These are phyloP conservation scores for Epinephelus coioides DNA, from an alignment of 2,797 vertebrate species.

Conservation along the genomic window DNA sequence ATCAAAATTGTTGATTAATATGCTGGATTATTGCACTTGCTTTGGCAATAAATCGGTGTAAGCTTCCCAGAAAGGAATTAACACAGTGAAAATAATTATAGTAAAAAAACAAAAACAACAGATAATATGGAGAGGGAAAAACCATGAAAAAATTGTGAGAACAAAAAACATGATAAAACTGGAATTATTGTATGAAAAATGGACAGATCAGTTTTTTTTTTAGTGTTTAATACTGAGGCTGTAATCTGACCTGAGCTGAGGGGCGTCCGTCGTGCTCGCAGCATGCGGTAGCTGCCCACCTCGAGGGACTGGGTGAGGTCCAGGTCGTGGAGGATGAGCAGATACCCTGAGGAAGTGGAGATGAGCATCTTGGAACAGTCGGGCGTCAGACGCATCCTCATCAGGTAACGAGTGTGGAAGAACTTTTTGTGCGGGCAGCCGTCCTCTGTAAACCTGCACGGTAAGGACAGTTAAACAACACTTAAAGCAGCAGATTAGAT, in stretches of 20 bases:
- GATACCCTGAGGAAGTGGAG: constrained; percentile 98
- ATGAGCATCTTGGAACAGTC: constrained; percentile 99
- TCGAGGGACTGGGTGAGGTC: constrained; percentile 98
- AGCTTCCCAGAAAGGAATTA: no score
- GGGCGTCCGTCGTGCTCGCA: constrained; percentile 93
- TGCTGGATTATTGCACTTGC: no score
- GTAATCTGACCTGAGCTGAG: constrained; percentile 90
- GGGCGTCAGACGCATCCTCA: constrained; percentile 98
- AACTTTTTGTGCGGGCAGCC: constrained; percentile 99
- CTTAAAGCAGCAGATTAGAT: background rate
- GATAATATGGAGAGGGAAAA: no score
- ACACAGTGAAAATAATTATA: no score
- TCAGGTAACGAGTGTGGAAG: constrained; percentile 98
- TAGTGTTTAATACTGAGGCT: no score
- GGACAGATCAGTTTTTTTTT: background rate
- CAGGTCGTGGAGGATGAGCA: constrained; percentile 97
- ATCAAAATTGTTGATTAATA: no score
- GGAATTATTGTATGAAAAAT: background rate
- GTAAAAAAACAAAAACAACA: no score
- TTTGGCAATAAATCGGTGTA: no score
- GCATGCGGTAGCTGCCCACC: constrained; percentile 97
- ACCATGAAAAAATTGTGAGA: no score
- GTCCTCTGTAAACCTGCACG: constrained; percentile 95
- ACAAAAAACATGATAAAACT: no score
- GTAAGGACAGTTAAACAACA: fast-evolving